Evolutionary conservation across 2,113 vertebrate genomes (phyloP), one percentile per base, ranked within the genome.

Genomic region (Chlorodrepanis virens): DNA sequence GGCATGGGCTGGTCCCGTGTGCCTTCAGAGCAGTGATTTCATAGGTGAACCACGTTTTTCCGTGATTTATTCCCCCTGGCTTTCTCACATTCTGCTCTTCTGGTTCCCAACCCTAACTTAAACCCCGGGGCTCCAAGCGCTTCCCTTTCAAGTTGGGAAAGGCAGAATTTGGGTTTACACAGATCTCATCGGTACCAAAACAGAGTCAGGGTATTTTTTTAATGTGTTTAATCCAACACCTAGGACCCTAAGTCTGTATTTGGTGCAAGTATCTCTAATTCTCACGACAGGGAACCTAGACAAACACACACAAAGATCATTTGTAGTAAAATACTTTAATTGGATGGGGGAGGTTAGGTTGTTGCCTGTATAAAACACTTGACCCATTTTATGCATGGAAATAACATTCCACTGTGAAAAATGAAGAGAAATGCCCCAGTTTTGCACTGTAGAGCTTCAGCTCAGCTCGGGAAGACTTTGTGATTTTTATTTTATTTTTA

Each of bases 291-390:
- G 89, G 77, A 95, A 56, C 75, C 69, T 78, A 77, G 79, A 86
- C 77, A 88, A 90, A 91, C 86, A 80, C 80, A 50, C 83, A 95
- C 96, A 97, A 93, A 96, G 87, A 97, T 97, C 68, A 94, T 97
- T 87, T 90, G 94, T 96, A 96, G 97, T 97, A 97, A 97, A 97
- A 98, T 93, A 95, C 94, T 95, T 97, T 97, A 97, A 98, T 98
- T 98, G 97, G 95, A 95, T 90, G 95, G 85, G 87, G 95, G 94
- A 96, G 86, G 83, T 93, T 95, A 93, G 74, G 93, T 97, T 97
- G 96, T 97, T 97, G 97, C 96, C 95, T 97, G 87, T 97, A 96
- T 97, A 95, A 98, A 98, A 98, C 97, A 97, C 96, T 97, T 98
- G 97, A 97, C 96, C 97, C 95, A 93, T 98, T 98, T 98, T 97